Base-by-base conservation (phyloP, 2,113 vertebrate genomes). In the Dasyornis broadbenti region DNA sequence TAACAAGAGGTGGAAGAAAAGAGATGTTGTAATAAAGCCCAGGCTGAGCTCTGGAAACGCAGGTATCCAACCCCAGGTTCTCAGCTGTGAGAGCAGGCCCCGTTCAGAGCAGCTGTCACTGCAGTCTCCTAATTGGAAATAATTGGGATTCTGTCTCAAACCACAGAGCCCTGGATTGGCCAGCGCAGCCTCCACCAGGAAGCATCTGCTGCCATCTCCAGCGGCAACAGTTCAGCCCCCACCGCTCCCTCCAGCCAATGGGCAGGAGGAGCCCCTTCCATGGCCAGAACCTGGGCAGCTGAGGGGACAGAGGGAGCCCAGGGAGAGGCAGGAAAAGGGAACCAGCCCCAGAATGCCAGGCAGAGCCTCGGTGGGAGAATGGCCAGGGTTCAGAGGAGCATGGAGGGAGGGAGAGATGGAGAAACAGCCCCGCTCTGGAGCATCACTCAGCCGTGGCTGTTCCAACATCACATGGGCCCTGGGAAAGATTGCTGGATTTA, bases 111-210 rank as follows among this genome's bases (percentile, higher is more conserved):
- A 97, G 97, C 96, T 98, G 96, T 77, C 75, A n/a, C 64, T 91
- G 54, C 78, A 35, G 3, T 66, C 93, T 96, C 79, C 92, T 98
- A 97, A 98, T 92, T 97, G 96, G 93, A 97, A 98, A 97, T 97
- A 96, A 98, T 94, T 97, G 82, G 87, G 94, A 96, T 96, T 95
- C 92, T 94, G 92, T 97, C 97, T 97, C 96, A 96, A 98, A 96
- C 63, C 95, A 95, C 97, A 97, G 70, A 98, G 94, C 92, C 91
- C 80, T 35, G 84, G 96, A 95, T 93, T 93, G 97, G 94, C 94
- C 96, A 97, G 85, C 7, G 18, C 85, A 96, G 90, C 68, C 92
- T 96, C 94, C 77, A 96, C 59, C 96, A 91, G 92, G 83, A 92
- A 95, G 91, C 94, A 96, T 97, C 97, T 97, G 95, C 92, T 95